These are phyloP conservation scores for Trachops cirrhosus DNA, from an alignment of 2,797 vertebrate genomes.

Conservation along the genomic window DNA sequence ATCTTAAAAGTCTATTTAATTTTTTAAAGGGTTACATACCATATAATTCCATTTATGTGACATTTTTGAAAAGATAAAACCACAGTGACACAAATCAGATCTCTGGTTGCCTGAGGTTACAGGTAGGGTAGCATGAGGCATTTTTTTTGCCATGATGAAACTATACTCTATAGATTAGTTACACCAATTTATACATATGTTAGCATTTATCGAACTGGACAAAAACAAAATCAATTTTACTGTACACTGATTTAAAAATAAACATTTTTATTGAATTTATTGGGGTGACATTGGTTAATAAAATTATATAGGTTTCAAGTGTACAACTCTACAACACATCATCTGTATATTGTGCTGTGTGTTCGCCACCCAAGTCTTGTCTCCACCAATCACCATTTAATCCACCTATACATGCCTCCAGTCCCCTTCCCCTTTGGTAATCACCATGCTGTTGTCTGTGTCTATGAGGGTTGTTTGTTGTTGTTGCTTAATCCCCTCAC, in stretches of 20 bases:
- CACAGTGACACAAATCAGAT: not conserved
- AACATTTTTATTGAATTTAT: not conserved
- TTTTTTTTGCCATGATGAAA: not conserved
- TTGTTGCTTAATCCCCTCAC: not conserved
- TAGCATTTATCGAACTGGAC: not conserved
- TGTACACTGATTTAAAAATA: slow-evolving; percentile 27
- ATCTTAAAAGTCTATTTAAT: not conserved
- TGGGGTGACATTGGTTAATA: not conserved
- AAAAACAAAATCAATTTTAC: slow-evolving; percentile 22
- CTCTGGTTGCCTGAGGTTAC: not conserved
- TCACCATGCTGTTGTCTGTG: not conserved
- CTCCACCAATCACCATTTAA: not conserved
- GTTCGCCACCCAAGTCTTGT: not conserved
- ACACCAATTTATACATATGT: not conserved
- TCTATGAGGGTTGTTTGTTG: not conserved
- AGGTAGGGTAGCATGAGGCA: not conserved
- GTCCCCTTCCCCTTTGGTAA: not conserved
- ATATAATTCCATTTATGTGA: not conserved
- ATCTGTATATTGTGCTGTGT: not conserved
- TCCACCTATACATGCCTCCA: not conserved
- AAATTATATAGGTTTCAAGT: not conserved
- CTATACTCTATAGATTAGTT: not conserved
- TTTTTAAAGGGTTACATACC: not conserved
- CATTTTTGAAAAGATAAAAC: slow-evolving; percentile 13
- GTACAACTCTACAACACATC: not conserved